phyloP scores from a whole-genome alignment of 2,888 invertebrate species.

The Campaea margaritaria region DNA sequence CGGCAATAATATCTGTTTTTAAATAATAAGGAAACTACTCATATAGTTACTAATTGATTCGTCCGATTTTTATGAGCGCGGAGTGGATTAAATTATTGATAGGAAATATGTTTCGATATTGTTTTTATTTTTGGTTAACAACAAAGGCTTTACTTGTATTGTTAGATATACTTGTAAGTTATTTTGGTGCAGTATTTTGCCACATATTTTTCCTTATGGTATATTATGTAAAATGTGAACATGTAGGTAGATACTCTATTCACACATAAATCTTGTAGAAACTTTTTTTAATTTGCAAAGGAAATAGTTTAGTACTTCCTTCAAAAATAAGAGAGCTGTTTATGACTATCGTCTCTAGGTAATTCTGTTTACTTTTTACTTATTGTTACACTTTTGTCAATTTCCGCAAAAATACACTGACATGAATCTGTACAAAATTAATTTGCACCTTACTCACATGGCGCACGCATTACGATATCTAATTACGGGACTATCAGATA shows the following conservation, averaged over 20 bases:
- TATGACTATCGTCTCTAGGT: slow-evolving; percentile 22
- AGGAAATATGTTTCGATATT: too few species aligned
- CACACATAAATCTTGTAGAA: not conserved
- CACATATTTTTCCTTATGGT: too few species aligned
- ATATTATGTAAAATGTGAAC: slow-evolving; percentile 5
- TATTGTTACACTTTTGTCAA: slow-evolving; percentile 5
- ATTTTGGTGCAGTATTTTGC: too few species aligned
- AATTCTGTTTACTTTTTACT: not conserved
- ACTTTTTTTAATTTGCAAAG: slow-evolving; percentile 19
- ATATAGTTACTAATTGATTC: not conserved
- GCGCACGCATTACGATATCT: slow-evolving; percentile 2
- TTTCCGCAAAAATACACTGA: not conserved
- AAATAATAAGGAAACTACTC: not conserved
- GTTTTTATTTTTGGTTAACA: too few species aligned
- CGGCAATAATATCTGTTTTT: not conserved
- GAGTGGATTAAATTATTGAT: too few species aligned
- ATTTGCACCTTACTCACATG: not conserved
- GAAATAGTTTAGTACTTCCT: slow-evolving; percentile 31
- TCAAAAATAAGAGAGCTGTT: slow-evolving; percentile 29
- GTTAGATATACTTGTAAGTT: too few species aligned
- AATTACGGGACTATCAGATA: not conserved
- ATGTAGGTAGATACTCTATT: not conserved
- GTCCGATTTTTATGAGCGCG: not conserved
- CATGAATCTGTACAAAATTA: not conserved
- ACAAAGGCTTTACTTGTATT: too few species aligned